A percentile compares a stretch with the other conserved stretches of the same genome.
phyloP scores from a whole-genome alignment of 2,797 vertebrate species.

The Oceanodroma leucorhoa region DNA sequence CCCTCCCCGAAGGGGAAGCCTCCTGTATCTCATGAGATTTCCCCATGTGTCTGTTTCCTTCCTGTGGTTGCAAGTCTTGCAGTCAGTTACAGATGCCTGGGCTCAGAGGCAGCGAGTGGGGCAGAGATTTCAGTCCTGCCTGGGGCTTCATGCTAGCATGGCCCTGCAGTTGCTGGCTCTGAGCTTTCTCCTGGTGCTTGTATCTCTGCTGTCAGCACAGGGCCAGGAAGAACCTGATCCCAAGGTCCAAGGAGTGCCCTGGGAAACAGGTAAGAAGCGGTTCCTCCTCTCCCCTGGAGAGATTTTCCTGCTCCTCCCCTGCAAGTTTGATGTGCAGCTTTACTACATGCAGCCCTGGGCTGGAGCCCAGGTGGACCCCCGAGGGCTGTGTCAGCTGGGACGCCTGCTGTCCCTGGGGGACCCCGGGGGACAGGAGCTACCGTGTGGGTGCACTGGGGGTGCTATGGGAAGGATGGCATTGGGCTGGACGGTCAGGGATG shows the following conservation, averaged over 20 bases:
- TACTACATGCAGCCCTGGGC: background rate
- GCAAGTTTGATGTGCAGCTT: accelerated
- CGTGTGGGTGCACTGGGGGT: accelerated
- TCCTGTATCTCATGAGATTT: background rate
- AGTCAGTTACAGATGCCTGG: background rate
- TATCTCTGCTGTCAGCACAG: background rate
- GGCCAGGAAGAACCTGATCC: background rate
- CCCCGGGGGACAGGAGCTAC: background rate
- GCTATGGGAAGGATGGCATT: background rate
- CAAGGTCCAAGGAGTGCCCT: background rate
- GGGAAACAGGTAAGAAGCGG: background rate
- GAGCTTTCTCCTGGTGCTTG: background rate
- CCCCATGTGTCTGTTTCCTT: background rate
- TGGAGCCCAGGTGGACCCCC: accelerated
- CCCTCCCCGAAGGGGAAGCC: background rate
- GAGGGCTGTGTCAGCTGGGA: background rate
- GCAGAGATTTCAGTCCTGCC: background rate
- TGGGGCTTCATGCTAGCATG: background rate
- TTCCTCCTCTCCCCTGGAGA: background rate
- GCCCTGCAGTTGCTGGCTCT: background rate
- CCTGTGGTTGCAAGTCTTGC: background rate
- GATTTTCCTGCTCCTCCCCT: background rate
- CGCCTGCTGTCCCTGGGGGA: background rate
- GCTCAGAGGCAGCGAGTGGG: background rate
- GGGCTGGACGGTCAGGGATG: accelerated